Evolutionary conservation across 2,113 vertebrate species (phyloP).

Genomic region (Cairina moschata): DNA sequence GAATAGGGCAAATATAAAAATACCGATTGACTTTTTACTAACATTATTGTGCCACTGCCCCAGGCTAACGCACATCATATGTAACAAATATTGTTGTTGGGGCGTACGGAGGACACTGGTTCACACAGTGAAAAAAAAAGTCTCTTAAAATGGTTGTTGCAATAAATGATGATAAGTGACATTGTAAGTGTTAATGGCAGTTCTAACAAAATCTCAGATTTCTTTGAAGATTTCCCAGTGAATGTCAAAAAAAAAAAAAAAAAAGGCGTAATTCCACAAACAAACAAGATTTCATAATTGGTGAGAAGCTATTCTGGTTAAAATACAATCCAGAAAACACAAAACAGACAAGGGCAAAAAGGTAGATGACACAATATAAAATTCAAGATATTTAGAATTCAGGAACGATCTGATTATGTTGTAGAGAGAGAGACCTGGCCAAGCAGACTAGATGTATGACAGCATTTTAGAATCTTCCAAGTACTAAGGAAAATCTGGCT

Average conservation of each 20-base stretch:
- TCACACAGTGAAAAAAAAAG: background rate
- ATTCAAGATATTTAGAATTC: background rate
- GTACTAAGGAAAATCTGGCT: background rate
- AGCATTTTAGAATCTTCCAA: background rate
- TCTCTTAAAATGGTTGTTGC: background rate
- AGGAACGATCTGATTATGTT: background rate
- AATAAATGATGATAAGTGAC: background rate
- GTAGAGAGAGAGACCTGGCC: background rate
- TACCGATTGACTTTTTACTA: background rate
- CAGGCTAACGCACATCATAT: background rate
- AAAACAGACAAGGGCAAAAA: background rate
- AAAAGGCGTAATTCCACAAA: background rate
- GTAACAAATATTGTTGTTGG: background rate
- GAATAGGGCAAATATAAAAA: background rate
- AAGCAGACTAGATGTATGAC: background rate
- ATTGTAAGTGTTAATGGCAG: background rate
- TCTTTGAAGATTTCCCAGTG: background rate
- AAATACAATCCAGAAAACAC: background rate
- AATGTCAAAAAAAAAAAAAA: rapidly evolving
- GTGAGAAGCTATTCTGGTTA: background rate
- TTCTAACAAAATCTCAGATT: background rate
- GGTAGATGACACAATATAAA: background rate
- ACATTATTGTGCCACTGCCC: background rate
- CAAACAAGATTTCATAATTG: background rate
- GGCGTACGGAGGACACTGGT: background rate